Evolutionary conservation across 2,888 invertebrate species (phyloP).

Genomic region (Ramazzottius varieornatus): DNA sequence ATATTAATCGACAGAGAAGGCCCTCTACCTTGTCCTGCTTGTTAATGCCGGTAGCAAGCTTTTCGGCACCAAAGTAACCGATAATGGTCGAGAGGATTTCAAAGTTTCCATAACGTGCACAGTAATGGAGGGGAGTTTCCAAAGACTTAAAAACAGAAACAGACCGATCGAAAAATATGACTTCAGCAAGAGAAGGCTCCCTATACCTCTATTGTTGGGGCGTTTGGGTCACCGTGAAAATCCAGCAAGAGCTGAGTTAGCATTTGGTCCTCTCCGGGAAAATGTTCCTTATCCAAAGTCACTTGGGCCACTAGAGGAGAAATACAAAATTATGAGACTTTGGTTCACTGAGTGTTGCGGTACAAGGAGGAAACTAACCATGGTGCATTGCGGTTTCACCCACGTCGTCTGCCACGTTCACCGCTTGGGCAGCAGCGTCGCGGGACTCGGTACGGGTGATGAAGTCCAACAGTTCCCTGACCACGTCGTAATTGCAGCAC

Average conservation of each 20-base stretch:
- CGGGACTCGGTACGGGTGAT: neutral
- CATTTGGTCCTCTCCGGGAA: slow-evolving; percentile 21
- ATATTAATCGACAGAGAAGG: neutral
- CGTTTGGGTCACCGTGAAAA: slow-evolving; percentile 19
- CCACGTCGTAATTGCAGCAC: slow-evolving; percentile 6
- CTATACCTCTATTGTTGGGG: slow-evolving; percentile 19
- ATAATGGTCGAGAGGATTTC: slow-evolving; percentile 82
- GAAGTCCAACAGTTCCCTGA: slow-evolving; percentile 6
- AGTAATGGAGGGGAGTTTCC: slow-evolving; percentile 84
- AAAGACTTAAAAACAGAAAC: slow-evolving; percentile 34
- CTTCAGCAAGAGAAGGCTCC: no score
- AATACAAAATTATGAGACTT: no score
- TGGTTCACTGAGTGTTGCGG: no score
- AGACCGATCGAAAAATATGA: no score
- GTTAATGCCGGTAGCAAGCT: slow-evolving; percentile 76
- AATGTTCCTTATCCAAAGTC: slow-evolving; percentile 16
- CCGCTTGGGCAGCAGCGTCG: neutral
- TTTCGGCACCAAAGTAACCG: slow-evolving; percentile 56
- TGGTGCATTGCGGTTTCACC: slow-evolving; percentile 22
- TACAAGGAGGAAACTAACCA: no score
- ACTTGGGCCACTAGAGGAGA: slow-evolving; percentile 22
- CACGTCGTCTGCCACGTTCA: slow-evolving; percentile 8
- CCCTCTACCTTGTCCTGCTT: slow-evolving; percentile 49
- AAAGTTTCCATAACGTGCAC: slow-evolving; percentile 79
- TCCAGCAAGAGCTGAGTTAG: slow-evolving; percentile 19